Conservation (phyloP, 2,888 invertebrate genomes). For the Alitta virens region DNA sequence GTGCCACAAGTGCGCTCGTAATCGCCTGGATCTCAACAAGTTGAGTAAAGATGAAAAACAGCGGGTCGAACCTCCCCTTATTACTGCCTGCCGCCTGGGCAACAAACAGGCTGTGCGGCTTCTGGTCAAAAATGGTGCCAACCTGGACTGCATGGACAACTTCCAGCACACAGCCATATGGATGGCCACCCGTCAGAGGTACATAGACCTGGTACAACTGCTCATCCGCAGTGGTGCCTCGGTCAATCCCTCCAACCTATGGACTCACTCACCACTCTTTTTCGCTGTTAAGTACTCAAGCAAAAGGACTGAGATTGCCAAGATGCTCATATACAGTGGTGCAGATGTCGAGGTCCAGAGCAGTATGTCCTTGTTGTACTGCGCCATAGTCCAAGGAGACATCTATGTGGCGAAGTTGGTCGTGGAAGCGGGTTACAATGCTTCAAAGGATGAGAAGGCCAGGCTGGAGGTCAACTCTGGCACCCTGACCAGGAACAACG, state of each 20-base stretch:
- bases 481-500: constrained; percentile 3
- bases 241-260: constrained; percentile 24
- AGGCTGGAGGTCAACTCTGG: constrained; percentile 8
- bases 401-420: constrained; percentile 14
- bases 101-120: constrained; percentile 46
- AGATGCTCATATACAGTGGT: constrained; percentile 18
- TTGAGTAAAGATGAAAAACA: constrained; percentile 50
- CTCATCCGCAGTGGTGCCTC: constrained; percentile 22
- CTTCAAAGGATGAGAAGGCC: constrained; percentile 14
- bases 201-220: constrained; percentile 17
- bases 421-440: constrained; percentile 22
- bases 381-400: constrained; percentile 20
- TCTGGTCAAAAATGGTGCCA: constrained; percentile 46
- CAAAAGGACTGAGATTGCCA: constrained; percentile 20
- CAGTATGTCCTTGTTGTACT: constrained; percentile 14
- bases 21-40: constrained; percentile 47
- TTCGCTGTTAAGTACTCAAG: constrained; percentile 25
- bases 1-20: constrained; percentile 43
- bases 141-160: constrained; percentile 45
- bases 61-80: constrained; percentile 53
- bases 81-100: constrained; percentile 55
- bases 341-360: constrained; percentile 15
- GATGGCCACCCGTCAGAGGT: constrained; percentile 28
- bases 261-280: constrained; percentile 22
- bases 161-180: constrained; percentile 25